Percentiles rank a stretch among this genome's conserved stretches.
Conservation (phyloP, 1,140 invertebrate genomes). For the Kradibia gibbosae region DNA sequence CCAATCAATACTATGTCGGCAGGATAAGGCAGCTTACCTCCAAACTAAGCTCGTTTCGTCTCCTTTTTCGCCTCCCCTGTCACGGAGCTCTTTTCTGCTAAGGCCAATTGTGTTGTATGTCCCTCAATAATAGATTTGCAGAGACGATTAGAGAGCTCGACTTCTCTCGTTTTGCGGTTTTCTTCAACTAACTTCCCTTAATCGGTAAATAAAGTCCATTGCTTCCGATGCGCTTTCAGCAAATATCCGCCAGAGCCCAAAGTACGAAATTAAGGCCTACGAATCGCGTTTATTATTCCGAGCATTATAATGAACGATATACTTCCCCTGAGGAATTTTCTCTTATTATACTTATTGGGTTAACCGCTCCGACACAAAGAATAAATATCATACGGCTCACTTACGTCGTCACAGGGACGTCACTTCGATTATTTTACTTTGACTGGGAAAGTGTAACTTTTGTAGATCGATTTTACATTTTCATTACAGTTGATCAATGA, state of each 20-base stretch:
- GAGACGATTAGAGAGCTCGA: background rate
- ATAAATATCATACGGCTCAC: too few species aligned
- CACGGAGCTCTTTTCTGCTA: background rate
- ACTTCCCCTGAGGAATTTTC: background rate
- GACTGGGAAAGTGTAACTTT: too few species aligned
- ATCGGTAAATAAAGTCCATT: background rate
- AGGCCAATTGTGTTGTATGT: too few species aligned
- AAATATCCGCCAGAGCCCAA: background rate
- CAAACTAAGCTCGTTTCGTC: too few species aligned
- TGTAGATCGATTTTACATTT: too few species aligned
- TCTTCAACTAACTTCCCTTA: background rate
- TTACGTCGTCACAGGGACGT: too few species aligned
- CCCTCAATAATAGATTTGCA: slow-evolving; percentile 4
- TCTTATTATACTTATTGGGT: background rate
- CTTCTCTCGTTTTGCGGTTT: background rate
- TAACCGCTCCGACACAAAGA: background rate
- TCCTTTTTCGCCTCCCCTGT: background rate
- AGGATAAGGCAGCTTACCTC: too few species aligned
- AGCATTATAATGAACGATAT: background rate
- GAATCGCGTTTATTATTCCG: background rate
- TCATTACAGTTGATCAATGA: too few species aligned
- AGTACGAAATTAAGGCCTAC: slow-evolving; percentile 6
- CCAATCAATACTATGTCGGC: too few species aligned
- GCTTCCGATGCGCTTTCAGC: background rate
- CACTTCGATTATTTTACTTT: too few species aligned